Conservation (phyloP, 2,888 invertebrate genomes). For the Crocallis elinguaria region DNA sequence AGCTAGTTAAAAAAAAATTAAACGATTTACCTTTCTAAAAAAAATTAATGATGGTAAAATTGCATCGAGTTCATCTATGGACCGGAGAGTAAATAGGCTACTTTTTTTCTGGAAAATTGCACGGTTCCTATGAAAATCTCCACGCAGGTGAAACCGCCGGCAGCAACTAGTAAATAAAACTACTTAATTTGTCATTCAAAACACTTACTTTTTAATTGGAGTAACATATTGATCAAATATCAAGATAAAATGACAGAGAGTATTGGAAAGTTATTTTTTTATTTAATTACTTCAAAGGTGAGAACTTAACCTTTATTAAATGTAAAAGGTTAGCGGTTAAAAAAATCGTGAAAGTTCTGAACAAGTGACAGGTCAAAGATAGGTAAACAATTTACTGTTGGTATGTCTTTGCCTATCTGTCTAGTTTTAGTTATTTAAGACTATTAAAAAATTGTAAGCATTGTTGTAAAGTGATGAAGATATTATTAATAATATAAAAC, state of each 20-base stretch:
- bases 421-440: no score
- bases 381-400: not conserved
- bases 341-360: not conserved
- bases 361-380: not conserved
- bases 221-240: slow-evolving; percentile 1
- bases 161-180: not conserved
- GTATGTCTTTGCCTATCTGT: not conserved
- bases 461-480: no score
- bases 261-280: slow-evolving; percentile 7
- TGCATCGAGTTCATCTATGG: no score
- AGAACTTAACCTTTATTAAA: slow-evolving; percentile 11
- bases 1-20: no score
- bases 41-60: no score
- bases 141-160: no score
- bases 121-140: no score
- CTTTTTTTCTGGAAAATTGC: no score
- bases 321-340: not conserved
- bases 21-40: no score
- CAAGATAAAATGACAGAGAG: not conserved
- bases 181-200: not conserved
- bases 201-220: not conserved
- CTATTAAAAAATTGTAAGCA: no score
- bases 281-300: slow-evolving; percentile 12
- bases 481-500: no score
- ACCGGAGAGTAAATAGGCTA: no score